These are phyloP conservation scores for Elephas maximus DNA, from an alignment of 2,113 vertebrate genomes.

Conservation along the genomic window DNA sequence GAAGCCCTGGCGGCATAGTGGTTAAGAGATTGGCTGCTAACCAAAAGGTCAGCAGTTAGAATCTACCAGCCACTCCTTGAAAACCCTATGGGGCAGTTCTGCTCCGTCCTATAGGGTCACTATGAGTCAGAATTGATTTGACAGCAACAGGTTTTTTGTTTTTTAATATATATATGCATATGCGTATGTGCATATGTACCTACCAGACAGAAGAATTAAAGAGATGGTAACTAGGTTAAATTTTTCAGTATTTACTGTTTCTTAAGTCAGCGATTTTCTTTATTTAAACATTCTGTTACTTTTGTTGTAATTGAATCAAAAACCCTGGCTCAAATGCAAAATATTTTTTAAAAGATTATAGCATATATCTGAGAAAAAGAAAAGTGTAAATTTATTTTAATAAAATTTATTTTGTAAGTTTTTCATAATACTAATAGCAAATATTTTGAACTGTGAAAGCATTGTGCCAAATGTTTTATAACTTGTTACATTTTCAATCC, in stretches of 20 bases:
- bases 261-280: background rate
- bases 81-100: too few species aligned
- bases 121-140: too few species aligned
- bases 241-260: background rate
- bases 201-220: background rate
- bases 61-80: too few species aligned
- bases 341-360: background rate
- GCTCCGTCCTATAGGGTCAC: too few species aligned
- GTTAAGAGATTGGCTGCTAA: too few species aligned
- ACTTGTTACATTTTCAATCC: background rate
- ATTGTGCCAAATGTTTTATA: background rate
- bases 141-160: too few species aligned
- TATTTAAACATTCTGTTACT: background rate
- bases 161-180: background rate
- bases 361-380: background rate
- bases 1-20: too few species aligned
- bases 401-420: background rate
- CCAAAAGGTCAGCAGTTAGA: too few species aligned
- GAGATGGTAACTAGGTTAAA: background rate
- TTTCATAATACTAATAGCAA: background rate
- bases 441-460: background rate
- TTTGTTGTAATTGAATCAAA: slow-evolving; percentile 13
- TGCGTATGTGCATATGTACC: background rate
- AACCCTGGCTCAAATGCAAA: background rate
- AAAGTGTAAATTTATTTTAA: background rate